A percentile compares a stretch with the other conserved stretches of the same genome.
phyloP scores from a whole-genome alignment of 2,113 vertebrate genomes.

The Dasyornis broadbenti region DNA sequence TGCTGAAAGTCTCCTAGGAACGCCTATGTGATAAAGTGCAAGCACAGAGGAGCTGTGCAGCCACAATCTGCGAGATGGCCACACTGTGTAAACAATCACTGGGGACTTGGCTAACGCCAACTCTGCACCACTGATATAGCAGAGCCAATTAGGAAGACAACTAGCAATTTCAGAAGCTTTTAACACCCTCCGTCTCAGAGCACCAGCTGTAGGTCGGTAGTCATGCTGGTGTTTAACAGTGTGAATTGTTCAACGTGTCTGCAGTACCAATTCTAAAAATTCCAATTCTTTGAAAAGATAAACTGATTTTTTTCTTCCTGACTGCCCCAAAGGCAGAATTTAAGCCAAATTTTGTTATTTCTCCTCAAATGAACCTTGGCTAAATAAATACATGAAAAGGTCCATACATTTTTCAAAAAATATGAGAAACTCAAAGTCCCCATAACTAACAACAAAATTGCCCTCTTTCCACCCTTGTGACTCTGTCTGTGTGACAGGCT shows the following conservation, averaged over 20 bases:
- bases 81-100: neutral
- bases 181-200: neutral
- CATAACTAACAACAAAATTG: neutral
- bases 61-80: neutral
- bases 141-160: neutral
- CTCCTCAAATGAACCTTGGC: neutral
- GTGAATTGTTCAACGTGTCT: neutral
- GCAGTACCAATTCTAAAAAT: neutral
- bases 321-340: neutral
- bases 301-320: neutral
- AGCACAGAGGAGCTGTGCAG: neutral
- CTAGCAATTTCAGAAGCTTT: neutral
- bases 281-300: fast-evolving
- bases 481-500: neutral
- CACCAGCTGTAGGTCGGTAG: neutral
- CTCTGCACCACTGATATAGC: neutral
- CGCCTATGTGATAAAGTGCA: neutral
- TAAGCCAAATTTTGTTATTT: neutral
- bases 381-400: neutral
- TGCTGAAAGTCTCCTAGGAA: neutral
- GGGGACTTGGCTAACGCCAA: neutral
- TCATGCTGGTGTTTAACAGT: neutral
- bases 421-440: neutral
- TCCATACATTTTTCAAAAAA: neutral
- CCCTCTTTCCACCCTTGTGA: neutral